A percentile compares a stretch with the other conserved stretches of the same genome.
Evolutionary conservation across 2,113 vertebrate genomes (phyloP).

Genomic region (Salvelinus sp.): DNA sequence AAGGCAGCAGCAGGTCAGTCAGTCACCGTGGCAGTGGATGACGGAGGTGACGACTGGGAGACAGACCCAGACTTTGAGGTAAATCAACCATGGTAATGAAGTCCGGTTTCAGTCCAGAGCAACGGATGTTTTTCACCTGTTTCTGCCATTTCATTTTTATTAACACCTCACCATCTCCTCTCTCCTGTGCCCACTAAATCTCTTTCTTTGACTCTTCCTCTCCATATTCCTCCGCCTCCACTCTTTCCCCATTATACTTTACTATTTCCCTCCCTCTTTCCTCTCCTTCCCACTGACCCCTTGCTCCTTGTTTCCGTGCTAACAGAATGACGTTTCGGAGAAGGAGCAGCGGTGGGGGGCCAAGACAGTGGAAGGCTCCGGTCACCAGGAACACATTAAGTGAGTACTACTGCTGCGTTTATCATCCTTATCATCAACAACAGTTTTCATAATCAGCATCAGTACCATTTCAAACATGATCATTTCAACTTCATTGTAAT

Average conservation of each 20-base stretch:
- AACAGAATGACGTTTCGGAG: conserved; percentile 92
- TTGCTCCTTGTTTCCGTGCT: conserved; percentile 14
- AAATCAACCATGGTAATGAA: conserved; percentile 5
- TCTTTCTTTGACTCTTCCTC: neutral
- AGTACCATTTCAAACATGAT: neutral
- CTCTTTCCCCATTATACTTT: neutral
- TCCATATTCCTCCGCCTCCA: no score
- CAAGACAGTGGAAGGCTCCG: conserved; percentile 91
- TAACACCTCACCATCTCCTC: neutral
- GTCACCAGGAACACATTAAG: conserved; percentile 96
- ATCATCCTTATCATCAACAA: neutral
- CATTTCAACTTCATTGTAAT: neutral
- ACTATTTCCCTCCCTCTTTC: neutral
- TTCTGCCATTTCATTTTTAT: neutral
- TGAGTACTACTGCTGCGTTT: conserved; percentile 58
- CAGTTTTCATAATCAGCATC: neutral
- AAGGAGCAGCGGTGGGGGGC: conserved; percentile 98
- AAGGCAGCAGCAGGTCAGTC: conserved; percentile 87
- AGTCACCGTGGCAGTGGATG: conserved; percentile 73
- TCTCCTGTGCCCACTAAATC: neutral
- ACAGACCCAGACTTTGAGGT: conserved; percentile 98
- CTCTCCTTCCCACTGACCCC: neutral
- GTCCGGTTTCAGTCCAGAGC: neutral
- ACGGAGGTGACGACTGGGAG: conserved; percentile 91
- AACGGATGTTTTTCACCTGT: neutral